Evolutionary conservation across 2,797 vertebrate genomes (phyloP).

Genomic region (Columba guinea): DNA sequence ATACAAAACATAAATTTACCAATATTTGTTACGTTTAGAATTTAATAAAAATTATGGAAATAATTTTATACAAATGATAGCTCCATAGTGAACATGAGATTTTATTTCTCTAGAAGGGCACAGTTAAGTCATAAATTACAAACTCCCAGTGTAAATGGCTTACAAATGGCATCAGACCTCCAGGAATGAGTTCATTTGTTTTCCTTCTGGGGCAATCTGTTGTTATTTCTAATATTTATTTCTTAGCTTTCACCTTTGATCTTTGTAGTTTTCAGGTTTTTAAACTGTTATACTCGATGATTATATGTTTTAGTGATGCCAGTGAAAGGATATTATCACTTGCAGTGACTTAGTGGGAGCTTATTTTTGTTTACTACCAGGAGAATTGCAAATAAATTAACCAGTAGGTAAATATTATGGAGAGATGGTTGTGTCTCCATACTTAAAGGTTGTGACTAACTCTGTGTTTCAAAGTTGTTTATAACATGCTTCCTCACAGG

Average conservation of each 20-base stretch:
- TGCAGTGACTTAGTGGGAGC: neutral
- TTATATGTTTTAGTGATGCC: conserved; percentile 28
- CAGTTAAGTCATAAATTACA: conserved; percentile 47
- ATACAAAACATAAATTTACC: neutral
- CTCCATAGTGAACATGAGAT: conserved; percentile 1
- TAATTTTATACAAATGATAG: conserved; percentile 8
- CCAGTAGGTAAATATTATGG: conserved; percentile 35
- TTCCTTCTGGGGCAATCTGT: conserved; percentile 54
- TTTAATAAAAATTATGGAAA: conserved; percentile 45
- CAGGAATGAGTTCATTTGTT: conserved; percentile 71
- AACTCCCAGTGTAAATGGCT: conserved; percentile 16
- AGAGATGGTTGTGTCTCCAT: neutral
- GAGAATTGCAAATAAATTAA: conserved; percentile 64
- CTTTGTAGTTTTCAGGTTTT: conserved; percentile 40
- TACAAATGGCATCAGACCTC: conserved; percentile 28
- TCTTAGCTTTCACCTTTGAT: conserved; percentile 63
- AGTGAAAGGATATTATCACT: conserved; percentile 29
- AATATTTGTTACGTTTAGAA: conserved; percentile 54
- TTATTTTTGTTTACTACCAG: conserved; percentile 12
- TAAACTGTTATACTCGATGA: conserved; percentile 33
- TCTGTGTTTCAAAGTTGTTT: conserved; percentile 8
- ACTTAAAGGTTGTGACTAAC: neutral
- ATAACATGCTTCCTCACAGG: neutral
- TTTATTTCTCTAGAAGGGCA: conserved; percentile 47
- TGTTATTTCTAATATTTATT: conserved; percentile 59